Base-by-base conservation (phyloP, 2,113 vertebrate species). In the Carlito syrichta region DNA sequence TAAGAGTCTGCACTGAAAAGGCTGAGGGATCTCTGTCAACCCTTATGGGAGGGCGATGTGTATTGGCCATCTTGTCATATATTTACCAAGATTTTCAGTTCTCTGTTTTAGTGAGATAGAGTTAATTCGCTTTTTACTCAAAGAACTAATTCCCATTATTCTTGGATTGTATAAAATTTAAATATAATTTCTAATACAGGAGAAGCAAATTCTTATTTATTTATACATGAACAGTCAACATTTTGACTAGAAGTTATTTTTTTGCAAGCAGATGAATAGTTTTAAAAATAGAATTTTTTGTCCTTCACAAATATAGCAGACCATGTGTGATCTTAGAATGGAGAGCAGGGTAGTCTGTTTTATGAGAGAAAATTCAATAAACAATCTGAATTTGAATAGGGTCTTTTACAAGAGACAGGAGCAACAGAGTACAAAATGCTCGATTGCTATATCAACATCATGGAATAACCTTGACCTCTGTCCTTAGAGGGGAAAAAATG, bases 361-460 rank as follows among this genome's bases (percentile, higher is more conserved):
- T 58, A 91, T 50, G 9, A 91, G 20, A 76, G 19, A 89, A 71
- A 85, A 86, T 86, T 97, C 40, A 86, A 89, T 54, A 92, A 93
- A 62, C 12, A 92, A 45, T 66, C 73, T 93, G 38, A 89, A 93
- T 86, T 92, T 91, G 27, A 93, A 87, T 40, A 88, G 8, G 0
- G n/a, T 78, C 89, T 40, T 97, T 71, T 96, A 96, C 9, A 98
- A 96, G 8, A 94, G 2, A 56, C 8, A 69, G 77, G n/a, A 97
- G 11, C 40, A 94, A 73, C 3, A 96, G 17, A 79, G 62, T 32
- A 91, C 48, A n/a, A 85, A 90, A 95, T 74, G 17, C 43, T 60
- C 50, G 82, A 40, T 50, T 89, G 27, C 32, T 73, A 23, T 43
- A 38, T 40, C 58, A 73, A 76, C 40, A 69, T 76, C 43, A 95